Evolutionary conservation across 1,140 invertebrate species (phyloP).

Genomic region (Pentalonia nigronervosa): DNA sequence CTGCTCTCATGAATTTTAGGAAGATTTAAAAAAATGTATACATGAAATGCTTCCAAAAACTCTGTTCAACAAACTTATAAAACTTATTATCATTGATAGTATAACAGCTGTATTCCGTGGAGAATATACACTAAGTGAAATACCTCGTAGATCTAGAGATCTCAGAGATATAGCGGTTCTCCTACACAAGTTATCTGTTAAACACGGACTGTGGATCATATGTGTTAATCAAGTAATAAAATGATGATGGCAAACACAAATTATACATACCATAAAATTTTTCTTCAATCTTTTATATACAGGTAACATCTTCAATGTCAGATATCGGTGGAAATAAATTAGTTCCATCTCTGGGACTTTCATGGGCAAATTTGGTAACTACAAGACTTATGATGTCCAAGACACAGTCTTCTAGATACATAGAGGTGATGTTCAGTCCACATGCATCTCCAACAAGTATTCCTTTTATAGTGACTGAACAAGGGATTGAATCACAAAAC

Average conservation of each 20-base stretch:
- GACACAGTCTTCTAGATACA: slow-evolving; percentile 19
- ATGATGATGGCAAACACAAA: background rate
- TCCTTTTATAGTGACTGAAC: slow-evolving; percentile 49
- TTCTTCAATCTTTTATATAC: slow-evolving; percentile 35
- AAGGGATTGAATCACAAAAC: slow-evolving; percentile 51
- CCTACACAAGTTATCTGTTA: slow-evolving; percentile 69
- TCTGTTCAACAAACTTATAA: slow-evolving; percentile 64
- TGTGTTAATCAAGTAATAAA: slow-evolving; percentile 77
- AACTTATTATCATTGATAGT: slow-evolving; percentile 77
- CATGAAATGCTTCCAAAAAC: slow-evolving; percentile 66
- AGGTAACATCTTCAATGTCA: slow-evolving; percentile 65
- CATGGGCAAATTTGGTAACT: slow-evolving; percentile 76
- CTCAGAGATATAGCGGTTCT: slow-evolving; percentile 69
- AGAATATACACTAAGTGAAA: slow-evolving; percentile 67
- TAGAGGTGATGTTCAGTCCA: slow-evolving; percentile 53
- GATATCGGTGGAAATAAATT: slow-evolving; percentile 61
- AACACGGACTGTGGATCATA: slow-evolving; percentile 70
- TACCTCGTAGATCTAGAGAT: slow-evolving; percentile 67
- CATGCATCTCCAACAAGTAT: slow-evolving; percentile 16
- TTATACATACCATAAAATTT: background rate
- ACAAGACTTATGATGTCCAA: slow-evolving; percentile 68
- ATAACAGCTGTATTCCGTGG: slow-evolving; percentile 76
- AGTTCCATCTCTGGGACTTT: slow-evolving; percentile 70
- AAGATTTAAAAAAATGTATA: slow-evolving; percentile 70
- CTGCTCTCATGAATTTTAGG: slow-evolving; percentile 64